Conservation (phyloP, 2,888 invertebrate species). For the Matsumyia berberina region DNA sequence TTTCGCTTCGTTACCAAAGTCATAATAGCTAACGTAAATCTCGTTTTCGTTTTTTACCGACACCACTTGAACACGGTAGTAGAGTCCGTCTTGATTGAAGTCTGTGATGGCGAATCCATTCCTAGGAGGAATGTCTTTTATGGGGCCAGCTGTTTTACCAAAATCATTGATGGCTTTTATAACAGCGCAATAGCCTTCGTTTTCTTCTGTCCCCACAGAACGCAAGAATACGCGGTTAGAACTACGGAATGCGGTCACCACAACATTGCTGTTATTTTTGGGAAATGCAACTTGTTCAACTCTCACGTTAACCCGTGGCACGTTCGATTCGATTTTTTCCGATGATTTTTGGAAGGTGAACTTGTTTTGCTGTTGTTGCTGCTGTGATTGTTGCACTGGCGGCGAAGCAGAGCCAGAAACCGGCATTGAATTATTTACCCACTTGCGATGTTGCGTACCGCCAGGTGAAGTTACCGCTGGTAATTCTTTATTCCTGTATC, state of each 20-base stretch:
- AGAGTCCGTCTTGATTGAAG: conserved; percentile 56
- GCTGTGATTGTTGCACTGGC: neutral
- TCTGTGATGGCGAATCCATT: conserved; percentile 71
- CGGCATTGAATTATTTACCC: conserved; percentile 1
- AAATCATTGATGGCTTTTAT: conserved; percentile 61
- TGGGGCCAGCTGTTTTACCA: conserved; percentile 54
- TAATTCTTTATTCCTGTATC: conserved; percentile 31
- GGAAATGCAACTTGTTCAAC: conserved; percentile 53
- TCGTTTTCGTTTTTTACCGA: conserved; percentile 40
- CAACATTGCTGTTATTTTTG: conserved; percentile 46
- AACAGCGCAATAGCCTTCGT: conserved; percentile 45
- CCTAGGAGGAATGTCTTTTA: conserved; percentile 50
- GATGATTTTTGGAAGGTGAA: conserved; percentile 8
- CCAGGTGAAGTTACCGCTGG: neutral
- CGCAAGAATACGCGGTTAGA: conserved; percentile 75
- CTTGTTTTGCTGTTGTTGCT: conserved; percentile 12
- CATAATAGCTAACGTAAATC: conserved; percentile 70
- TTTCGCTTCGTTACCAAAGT: conserved; percentile 65
- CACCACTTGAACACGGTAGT: conserved; percentile 74
- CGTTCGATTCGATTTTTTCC: neutral
- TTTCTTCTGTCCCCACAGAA: conserved; percentile 39
- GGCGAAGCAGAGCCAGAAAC: neutral
- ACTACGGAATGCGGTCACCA: conserved; percentile 61
- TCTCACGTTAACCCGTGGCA: conserved; percentile 24
- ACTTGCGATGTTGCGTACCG: conserved; percentile 21